Percentiles rank a stretch among this genome's conserved stretches.
These are phyloP conservation scores for Drosophila paulistorum DNA, from an alignment of 1,140 invertebrate genomes.

Conservation along the genomic window DNA sequence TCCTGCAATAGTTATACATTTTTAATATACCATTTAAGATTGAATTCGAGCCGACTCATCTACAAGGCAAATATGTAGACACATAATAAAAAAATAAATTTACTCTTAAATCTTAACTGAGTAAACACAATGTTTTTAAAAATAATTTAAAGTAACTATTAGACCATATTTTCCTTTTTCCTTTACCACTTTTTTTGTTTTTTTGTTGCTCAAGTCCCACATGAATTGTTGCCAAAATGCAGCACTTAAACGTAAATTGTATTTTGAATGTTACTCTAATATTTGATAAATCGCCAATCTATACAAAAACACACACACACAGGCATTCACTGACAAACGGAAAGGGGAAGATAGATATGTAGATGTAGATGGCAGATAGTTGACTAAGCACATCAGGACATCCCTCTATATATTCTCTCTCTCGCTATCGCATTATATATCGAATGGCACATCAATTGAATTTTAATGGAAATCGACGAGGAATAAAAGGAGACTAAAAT, in stretches of 20 bases:
- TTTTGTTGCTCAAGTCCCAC: constrained; percentile 50
- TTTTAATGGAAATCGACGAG: constrained; percentile 81
- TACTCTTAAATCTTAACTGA: too few relatives aligned
- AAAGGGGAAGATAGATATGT: constrained; percentile 10
- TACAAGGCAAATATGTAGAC: too few relatives aligned
- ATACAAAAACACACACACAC: constrained; percentile 26
- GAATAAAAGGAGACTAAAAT: constrained; percentile 80
- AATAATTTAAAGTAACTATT: too few relatives aligned
- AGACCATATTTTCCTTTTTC: neutral
- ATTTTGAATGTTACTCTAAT: constrained; percentile 79
- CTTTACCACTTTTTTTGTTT: neutral
- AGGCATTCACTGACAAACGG: neutral
- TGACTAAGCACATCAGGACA: constrained; percentile 54
- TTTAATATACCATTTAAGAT: too few relatives aligned
- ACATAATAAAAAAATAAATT: too few relatives aligned
- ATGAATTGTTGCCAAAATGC: constrained; percentile 72
- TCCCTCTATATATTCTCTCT: constrained; percentile 22
- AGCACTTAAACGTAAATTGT: constrained; percentile 74
- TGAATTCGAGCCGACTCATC: too few relatives aligned
- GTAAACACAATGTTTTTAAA: too few relatives aligned
- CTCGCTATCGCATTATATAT: constrained; percentile 26
- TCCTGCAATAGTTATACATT: too few relatives aligned
- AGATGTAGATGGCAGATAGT: constrained; percentile 51
- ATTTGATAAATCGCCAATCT: constrained; percentile 68
- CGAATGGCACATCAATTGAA: constrained; percentile 71